phyloP scores from a whole-genome alignment of 1,140 invertebrate genomes.

The Neoseiulus cucumeris region DNA sequence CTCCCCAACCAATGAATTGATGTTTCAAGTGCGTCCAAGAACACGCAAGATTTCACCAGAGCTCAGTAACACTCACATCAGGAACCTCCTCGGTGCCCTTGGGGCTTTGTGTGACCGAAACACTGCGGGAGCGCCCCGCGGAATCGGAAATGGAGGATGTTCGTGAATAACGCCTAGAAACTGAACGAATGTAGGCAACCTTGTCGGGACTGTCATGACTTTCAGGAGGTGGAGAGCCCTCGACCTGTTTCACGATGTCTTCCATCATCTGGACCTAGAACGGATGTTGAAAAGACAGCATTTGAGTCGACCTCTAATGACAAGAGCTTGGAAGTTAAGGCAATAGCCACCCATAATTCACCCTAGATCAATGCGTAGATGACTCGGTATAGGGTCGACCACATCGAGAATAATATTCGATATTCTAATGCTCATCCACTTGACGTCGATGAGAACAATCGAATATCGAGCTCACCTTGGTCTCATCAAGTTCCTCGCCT shows the following conservation, averaged over 20 bases:
- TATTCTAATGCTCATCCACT: slow-evolving; percentile 7
- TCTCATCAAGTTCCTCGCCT: slow-evolving; percentile 22
- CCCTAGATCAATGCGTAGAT: too few species aligned
- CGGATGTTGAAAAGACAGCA: not conserved
- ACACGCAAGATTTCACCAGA: too few species aligned
- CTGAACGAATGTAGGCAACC: not conserved
- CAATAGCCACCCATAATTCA: too few species aligned
- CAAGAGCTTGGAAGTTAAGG: too few species aligned
- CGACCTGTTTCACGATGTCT: not conserved
- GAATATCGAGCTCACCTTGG: slow-evolving; percentile 13
- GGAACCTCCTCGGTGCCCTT: not conserved
- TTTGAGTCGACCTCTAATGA: too few species aligned
- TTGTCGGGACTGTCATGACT: not conserved
- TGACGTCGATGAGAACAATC: too few species aligned
- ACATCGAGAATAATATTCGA: not conserved
- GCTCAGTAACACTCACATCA: too few species aligned
- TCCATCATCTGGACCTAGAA: not conserved
- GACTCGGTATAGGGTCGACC: not conserved
- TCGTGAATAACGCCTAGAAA: too few species aligned
- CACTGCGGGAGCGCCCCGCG: not conserved
- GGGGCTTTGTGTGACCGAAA: not conserved
- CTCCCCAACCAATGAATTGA: too few species aligned
- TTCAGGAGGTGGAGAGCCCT: not conserved
- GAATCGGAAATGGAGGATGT: not conserved
- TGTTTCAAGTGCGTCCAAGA: too few species aligned